phyloP scores from a whole-genome alignment of 1,140 invertebrate species.

The Bradynema listronoti region DNA sequence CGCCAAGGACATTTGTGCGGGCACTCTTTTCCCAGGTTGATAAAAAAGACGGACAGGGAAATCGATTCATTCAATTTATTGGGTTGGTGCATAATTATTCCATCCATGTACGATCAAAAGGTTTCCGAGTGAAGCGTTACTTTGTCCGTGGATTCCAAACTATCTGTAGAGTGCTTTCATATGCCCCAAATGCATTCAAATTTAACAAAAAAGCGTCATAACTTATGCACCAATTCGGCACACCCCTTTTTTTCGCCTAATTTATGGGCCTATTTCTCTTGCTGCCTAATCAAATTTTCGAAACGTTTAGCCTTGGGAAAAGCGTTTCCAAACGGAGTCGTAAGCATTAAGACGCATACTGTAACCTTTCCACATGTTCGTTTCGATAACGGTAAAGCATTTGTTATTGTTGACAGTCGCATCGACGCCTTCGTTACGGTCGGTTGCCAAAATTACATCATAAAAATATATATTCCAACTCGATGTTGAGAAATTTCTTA shows the following conservation, averaged over 20 bases:
- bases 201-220: too few relatives aligned
- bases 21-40: conserved; percentile 49
- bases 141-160: too few relatives aligned
- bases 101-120: too few relatives aligned
- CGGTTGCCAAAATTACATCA: conserved; percentile 15
- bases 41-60: background rate
- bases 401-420: conserved; percentile 48
- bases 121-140: too few relatives aligned
- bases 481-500: background rate
- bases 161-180: too few relatives aligned
- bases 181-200: too few relatives aligned
- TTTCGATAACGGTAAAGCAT: conserved; percentile 45
- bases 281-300: too few relatives aligned
- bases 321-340: conserved; percentile 49
- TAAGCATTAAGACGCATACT: conserved; percentile 57
- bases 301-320: conserved; percentile 39
- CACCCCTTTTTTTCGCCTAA: too few relatives aligned
- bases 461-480: conserved; percentile 5
- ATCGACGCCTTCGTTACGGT: conserved; percentile 57
- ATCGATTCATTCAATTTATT: background rate
- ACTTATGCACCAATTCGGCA: too few relatives aligned
- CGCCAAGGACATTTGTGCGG: conserved; percentile 53
- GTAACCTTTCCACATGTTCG: conserved; percentile 48
- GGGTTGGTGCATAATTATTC: too few relatives aligned
- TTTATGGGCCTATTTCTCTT: too few relatives aligned